A percentile compares a stretch with the other conserved stretches of the same genome.
Evolutionary conservation across 2,888 invertebrate genomes (phyloP).

Genomic region (Petrolisthes cinctipes): DNA sequence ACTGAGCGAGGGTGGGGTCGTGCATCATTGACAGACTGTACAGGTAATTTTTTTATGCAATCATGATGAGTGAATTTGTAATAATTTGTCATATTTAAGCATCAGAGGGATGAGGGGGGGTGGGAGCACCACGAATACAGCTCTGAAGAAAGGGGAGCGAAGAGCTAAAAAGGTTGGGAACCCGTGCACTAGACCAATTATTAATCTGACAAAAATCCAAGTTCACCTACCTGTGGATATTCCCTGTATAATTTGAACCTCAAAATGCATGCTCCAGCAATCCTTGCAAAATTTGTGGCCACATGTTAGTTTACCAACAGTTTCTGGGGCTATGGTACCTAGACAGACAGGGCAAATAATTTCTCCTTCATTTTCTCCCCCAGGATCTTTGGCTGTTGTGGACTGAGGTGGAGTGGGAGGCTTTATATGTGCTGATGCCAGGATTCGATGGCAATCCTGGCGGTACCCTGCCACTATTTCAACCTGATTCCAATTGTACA

Average conservation of each 20-base stretch:
- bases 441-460: conserved; percentile 73
- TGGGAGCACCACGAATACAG: too few relatives aligned
- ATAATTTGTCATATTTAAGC: too few relatives aligned
- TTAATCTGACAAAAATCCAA: too few relatives aligned
- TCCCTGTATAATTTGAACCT: conserved; percentile 94
- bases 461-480: conserved; percentile 86
- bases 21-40: too few relatives aligned
- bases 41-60: too few relatives aligned
- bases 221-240: conserved; percentile 74
- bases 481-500: conserved; percentile 89
- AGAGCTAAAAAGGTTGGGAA: too few relatives aligned
- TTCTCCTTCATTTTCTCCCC: conserved; percentile 44
- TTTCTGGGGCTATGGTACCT: conserved; percentile 74
- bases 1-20: too few relatives aligned
- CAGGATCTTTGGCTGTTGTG: conserved; percentile 66
- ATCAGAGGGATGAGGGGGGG: too few relatives aligned
- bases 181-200: too few relatives aligned
- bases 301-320: conserved; percentile 86
- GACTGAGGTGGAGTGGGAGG: conserved; percentile 67
- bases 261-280: conserved; percentile 97
- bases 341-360: conserved; percentile 84
- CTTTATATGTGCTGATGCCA: conserved; percentile 70
- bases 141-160: too few relatives aligned
- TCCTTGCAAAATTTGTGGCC: conserved; percentile 94
- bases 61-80: too few relatives aligned